Evolutionary conservation across 1,140 invertebrate genomes (phyloP).

Genomic region (Bilobella aurantiaca): DNA sequence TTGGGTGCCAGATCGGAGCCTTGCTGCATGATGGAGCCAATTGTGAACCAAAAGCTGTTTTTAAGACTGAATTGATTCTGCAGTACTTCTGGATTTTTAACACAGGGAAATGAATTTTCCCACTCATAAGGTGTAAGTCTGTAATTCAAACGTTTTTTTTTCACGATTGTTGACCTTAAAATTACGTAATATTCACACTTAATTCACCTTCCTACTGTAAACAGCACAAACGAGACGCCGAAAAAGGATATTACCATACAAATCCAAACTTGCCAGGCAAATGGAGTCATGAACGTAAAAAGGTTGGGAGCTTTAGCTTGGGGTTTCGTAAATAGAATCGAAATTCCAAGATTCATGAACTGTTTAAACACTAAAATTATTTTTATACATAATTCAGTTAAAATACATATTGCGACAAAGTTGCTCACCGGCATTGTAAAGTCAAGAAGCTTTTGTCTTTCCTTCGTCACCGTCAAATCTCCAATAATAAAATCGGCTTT

Average conservation of each 20-base stretch:
- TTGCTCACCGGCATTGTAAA: slow-evolving; percentile 25
- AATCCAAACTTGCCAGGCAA: slow-evolving; percentile 89
- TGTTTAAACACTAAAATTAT: too few species aligned
- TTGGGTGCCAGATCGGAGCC: slow-evolving; percentile 60
- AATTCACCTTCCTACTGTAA: slow-evolving; percentile 73
- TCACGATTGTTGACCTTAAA: background rate
- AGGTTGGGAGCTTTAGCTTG: slow-evolving; percentile 81
- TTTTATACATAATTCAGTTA: background rate
- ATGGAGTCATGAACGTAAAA: slow-evolving; percentile 85
- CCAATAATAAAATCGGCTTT: slow-evolving; percentile 85
- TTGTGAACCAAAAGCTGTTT: slow-evolving; percentile 92
- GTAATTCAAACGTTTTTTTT: too few species aligned
- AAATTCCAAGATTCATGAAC: slow-evolving; percentile 52
- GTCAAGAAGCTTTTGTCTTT: slow-evolving; percentile 38
- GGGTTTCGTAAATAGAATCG: slow-evolving; percentile 83
- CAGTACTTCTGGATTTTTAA: slow-evolving; percentile 62
- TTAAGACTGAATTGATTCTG: slow-evolving; percentile 84
- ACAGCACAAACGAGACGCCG: slow-evolving; percentile 80
- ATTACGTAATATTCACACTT: background rate
- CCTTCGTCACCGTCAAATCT: slow-evolving; percentile 86
- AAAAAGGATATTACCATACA: slow-evolving; percentile 90
- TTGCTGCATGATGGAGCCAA: slow-evolving; percentile 85
- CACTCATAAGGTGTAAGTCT: slow-evolving; percentile 90
- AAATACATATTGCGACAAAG: too few species aligned
- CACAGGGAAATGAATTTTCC: slow-evolving; percentile 74